These are phyloP conservation scores for Sebastes vulpes DNA, from an alignment of 2,797 vertebrate species.

Conservation along the genomic window DNA sequence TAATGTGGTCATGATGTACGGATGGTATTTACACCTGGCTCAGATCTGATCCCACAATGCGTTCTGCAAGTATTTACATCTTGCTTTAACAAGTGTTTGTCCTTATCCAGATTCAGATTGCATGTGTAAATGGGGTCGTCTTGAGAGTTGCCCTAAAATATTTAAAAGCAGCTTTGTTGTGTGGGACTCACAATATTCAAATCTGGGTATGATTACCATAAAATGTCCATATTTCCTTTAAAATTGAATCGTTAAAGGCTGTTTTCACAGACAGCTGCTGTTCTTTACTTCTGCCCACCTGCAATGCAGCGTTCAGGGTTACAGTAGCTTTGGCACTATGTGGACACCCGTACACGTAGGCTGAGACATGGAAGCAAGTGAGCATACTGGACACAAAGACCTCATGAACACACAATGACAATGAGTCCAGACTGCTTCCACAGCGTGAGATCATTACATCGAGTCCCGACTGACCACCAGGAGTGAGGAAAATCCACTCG, in stretches of 20 bases:
- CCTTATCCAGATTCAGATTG: not conserved
- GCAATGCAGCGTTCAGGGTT: slow-evolving; percentile 18
- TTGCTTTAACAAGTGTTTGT: not conserved
- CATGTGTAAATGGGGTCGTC: not conserved
- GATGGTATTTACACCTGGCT: slow-evolving; percentile 13
- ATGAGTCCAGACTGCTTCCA: slow-evolving; percentile 69
- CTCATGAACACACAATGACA: slow-evolving; percentile 54
- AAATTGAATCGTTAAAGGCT: slow-evolving; percentile 64
- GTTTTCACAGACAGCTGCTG: slow-evolving; percentile 61
- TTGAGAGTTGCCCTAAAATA: not conserved
- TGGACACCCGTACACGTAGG: not conserved
- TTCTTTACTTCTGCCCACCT: slow-evolving; percentile 56
- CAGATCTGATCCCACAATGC: not conserved
- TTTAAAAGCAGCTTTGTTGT: not conserved
- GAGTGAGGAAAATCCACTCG: slow-evolving; percentile 50
- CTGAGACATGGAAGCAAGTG: slow-evolving; percentile 15
- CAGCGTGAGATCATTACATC: slow-evolving; percentile 67
- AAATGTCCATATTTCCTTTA: slow-evolving; percentile 61
- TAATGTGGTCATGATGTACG: slow-evolving; percentile 18
- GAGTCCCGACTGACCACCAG: slow-evolving; percentile 63
- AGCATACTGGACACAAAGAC: slow-evolving; percentile 47
- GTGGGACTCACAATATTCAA: slow-evolving; percentile 33
- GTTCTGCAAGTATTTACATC: not conserved
- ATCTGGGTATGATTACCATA: slow-evolving; percentile 67
- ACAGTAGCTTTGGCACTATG: not conserved